Evolutionary conservation across 2,888 invertebrate species (phyloP).

Genomic region (Pegoplata infirma): DNA sequence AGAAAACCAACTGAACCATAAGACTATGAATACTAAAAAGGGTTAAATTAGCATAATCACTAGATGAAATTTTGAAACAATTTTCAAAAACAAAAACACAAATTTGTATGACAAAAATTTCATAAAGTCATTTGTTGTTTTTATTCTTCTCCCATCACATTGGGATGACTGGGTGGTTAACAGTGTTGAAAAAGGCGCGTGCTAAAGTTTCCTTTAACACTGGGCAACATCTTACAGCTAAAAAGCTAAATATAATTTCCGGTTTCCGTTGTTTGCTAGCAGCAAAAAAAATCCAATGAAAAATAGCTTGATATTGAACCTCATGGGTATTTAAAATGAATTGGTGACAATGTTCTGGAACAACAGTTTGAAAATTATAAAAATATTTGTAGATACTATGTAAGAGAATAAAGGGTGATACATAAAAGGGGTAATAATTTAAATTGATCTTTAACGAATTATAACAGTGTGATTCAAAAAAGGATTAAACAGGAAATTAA

Average conservation of each 20-base stretch:
- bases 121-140: constrained; percentile 28
- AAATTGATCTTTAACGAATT: no score
- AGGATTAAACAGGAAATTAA: no score
- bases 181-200: constrained; percentile 55
- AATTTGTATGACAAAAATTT: constrained; percentile 19
- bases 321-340: constrained; percentile 67
- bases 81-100: constrained; percentile 21
- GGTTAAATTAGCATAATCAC: constrained; percentile 76
- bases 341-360: constrained; percentile 64
- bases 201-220: constrained; percentile 16
- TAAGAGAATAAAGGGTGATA: no score
- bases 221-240: constrained; percentile 40
- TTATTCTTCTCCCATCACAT: neutral
- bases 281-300: neutral
- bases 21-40: constrained; percentile 77
- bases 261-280: constrained; percentile 53
- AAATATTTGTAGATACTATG: constrained; percentile 2
- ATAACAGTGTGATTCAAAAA: no score
- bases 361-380: constrained; percentile 58
- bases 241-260: constrained; percentile 66
- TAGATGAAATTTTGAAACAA: constrained; percentile 42
- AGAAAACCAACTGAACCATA: constrained; percentile 65
- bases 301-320: constrained; percentile 52
- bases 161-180: constrained; percentile 28
- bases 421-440: no score